Evolutionary conservation across 2,113 vertebrate genomes (phyloP), one percentile per base, ranked within the genome.

Genomic region (Enhydra lutris): DNA sequence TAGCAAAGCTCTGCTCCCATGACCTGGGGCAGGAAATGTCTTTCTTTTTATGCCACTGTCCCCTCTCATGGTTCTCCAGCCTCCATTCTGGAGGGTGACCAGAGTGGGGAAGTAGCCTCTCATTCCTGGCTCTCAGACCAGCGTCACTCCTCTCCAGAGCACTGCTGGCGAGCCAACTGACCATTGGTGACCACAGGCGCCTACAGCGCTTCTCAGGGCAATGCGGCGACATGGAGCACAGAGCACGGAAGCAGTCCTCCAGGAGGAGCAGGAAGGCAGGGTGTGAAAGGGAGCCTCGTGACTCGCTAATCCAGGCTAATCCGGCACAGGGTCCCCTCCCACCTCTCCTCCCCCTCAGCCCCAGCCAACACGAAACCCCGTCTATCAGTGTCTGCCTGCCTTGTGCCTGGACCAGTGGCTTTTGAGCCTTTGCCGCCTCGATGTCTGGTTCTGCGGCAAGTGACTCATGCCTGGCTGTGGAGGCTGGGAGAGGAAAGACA

Each of bases 401-500:
- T 71, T 7, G 1, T 20, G 55, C 88, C 59, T 45, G 36, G 80
- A 83, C 57, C 57, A 45, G 90, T 26, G 47, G 76, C 31, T 95
- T 42, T 86, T 45, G 63, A 85, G 89, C 63, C 94, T 61, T 12
- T 59, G 89, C 83, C 83, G 52, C 88, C 78, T 80, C 84, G 42
- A 23, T 55, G 85, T 86, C 85, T 95, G 80, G 61, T 13, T 95
- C 89, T 79, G 61, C 80, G 79, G 95, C 88, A 73, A 95, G 73
- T 98, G 98, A 97, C 69, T 98, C 97, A 96, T 42, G 61, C 78
- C 21, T 55, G 82, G 23, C 86, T 79, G 61, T 76, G 97, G 87
- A 97, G 95, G 92, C 76, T 85, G 90, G 63, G 47, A 90, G 59
- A 97, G 91, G 94, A 96, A 94, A 96, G 95, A 71, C 80, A 89